phyloP scores from a whole-genome alignment of 1,140 invertebrate genomes.

The Drosophila funebris region DNA sequence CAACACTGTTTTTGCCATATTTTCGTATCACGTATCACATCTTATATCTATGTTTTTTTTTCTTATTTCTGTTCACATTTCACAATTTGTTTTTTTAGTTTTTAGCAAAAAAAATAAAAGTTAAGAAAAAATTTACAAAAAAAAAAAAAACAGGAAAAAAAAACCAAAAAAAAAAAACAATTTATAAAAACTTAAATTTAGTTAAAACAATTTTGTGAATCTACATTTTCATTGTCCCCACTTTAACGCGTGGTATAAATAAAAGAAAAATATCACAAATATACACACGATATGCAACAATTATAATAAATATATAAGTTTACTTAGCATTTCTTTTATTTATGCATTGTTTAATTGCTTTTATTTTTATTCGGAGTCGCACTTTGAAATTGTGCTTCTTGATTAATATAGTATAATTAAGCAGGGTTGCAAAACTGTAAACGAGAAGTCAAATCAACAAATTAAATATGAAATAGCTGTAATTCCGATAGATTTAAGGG shows the following conservation, averaged over 20 bases:
- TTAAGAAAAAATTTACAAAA: slow-evolving; percentile 3
- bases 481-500: too few species aligned
- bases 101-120: slow-evolving; percentile 42
- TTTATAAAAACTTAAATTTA: slow-evolving; percentile 55
- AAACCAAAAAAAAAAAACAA: slow-evolving; percentile 18
- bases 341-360: neutral
- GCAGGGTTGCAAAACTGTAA: slow-evolving; percentile 4
- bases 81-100: slow-evolving; percentile 44
- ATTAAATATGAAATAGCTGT: neutral
- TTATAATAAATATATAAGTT: slow-evolving; percentile 3
- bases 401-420: slow-evolving; percentile 61
- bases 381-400: neutral
- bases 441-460: neutral
- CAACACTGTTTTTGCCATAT: neutral
- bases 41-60: neutral
- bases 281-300: neutral
- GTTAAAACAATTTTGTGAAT: slow-evolving; percentile 63
- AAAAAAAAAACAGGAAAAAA: too few species aligned
- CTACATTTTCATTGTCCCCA: neutral
- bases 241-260: slow-evolving; percentile 5
- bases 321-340: slow-evolving; percentile 4
- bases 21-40: neutral
- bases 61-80: slow-evolving; percentile 1
- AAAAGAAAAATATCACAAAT: neutral
- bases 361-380: neutral